Evolutionary conservation across 2,888 invertebrate genomes (phyloP).

Genomic region (Anoplius nigerrimus): DNA sequence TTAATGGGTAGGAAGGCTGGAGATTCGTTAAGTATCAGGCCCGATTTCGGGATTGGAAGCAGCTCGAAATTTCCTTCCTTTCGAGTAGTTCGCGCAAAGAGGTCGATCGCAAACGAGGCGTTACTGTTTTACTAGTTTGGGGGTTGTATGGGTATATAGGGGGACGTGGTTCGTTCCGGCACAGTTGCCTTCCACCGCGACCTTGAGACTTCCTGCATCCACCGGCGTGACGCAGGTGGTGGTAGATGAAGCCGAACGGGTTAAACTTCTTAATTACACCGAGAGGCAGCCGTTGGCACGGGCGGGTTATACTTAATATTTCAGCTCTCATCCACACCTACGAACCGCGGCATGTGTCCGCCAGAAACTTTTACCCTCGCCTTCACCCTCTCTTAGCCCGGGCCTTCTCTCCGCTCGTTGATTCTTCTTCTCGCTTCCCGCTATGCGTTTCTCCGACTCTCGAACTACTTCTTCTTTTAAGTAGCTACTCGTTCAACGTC

Average conservation of each 20-base stretch:
- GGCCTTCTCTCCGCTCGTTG: no score
- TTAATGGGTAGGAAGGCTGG: slow-evolving; percentile 20
- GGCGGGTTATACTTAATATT: slow-evolving; percentile 40
- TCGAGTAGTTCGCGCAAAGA: neutral
- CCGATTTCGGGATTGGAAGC: no score
- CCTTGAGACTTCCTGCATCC: slow-evolving; percentile 16
- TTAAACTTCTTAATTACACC: slow-evolving; percentile 51
- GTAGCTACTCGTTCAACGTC: no score
- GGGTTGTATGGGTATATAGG: slow-evolving; percentile 9
- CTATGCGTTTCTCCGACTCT: no score
- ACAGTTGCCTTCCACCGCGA: slow-evolving; percentile 1
- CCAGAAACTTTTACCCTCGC: no score
- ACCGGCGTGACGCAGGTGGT: slow-evolving; percentile 18
- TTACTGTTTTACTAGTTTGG: slow-evolving; percentile 18
- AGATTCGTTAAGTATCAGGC: no score
- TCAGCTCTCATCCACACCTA: slow-evolving; percentile 29
- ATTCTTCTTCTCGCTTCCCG: no score
- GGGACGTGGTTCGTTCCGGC: neutral
- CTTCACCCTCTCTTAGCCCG: no score
- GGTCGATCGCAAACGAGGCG: slow-evolving; percentile 24
- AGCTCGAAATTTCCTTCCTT: neutral
- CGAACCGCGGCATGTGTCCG: neutral
- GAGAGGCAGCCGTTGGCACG: slow-evolving; percentile 19
- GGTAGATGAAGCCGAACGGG: slow-evolving; percentile 45
- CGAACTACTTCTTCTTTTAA: no score